Base-by-base conservation (phyloP, 2,888 invertebrate genomes). In the Sminthurinus aureus region DNA sequence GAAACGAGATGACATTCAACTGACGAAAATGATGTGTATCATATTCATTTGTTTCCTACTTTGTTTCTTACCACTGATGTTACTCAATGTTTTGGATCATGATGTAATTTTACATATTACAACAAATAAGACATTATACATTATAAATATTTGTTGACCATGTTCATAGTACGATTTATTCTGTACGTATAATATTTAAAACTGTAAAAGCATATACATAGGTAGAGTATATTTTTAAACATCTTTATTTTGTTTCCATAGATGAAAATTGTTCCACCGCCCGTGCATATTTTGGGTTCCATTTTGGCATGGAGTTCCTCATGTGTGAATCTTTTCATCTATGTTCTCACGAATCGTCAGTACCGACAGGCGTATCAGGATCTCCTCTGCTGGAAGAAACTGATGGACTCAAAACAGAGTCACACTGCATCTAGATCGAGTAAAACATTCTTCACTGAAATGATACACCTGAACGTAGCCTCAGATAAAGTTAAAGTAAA, bases 271-370 rank as follows among this genome's bases (percentile, higher is more conserved):
- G 87, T 86, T 26, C 93, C 92, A 89, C 96, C 96, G 4, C 93
- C 93, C 91, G 90, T 96, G 0, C 96, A 97, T 90, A 94, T 96
- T 85, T 91, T 96, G 82, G 95, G 96, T 0, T 96, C 96, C 0
- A 93, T 96, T 80, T 91, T 96, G 86, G 96, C 96, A 0, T 97
- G 97, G 96, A 95, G 96, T 0, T 96, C 96, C 0, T 95, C 96
- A 84, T 96, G 96, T 79, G 93, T 96, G 87, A 97, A 97, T 91
- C 97, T 97, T 0, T 92, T 97, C 85, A 96, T 97, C 87, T 97
- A 97, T 91, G 96, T 96, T 4, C 95, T 95, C 11, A 96, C 96
- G 88, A 97, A 96, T 90, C 92, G 95, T 86, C 95, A 96, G 89
- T 97, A 97, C 90, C 91, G 93, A 89, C 93, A 89, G 12, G 91